phyloP scores from a whole-genome alignment of 2,888 invertebrate species.

The Caenorhabditis angaria region DNA sequence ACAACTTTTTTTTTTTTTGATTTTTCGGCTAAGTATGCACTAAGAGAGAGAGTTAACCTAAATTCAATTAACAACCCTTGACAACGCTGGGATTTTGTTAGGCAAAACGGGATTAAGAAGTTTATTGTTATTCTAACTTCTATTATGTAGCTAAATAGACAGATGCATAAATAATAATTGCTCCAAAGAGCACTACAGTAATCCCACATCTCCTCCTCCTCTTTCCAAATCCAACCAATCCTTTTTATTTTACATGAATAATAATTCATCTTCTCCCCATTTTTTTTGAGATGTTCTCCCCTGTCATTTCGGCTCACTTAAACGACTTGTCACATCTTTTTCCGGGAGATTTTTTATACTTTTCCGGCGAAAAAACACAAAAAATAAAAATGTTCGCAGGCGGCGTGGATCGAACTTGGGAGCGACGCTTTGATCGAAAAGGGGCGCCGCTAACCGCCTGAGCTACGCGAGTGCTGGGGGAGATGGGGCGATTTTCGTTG shows the following conservation, averaged over 20 bases:
- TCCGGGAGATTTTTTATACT: neutral
- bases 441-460: neutral
- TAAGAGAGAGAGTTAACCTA: no score
- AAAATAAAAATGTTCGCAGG: neutral
- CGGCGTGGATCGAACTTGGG: neutral
- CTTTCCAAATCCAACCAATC: neutral
- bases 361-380: neutral
- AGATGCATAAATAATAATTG: neutral
- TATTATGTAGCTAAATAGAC: neutral
- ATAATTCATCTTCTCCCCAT: neutral
- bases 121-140: neutral
- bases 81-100: no score
- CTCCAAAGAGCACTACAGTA: neutral
- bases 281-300: neutral
- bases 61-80: no score
- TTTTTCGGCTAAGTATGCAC: no score
- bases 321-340: slow-evolving; percentile 8
- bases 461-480: neutral
- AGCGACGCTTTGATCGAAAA: neutral
- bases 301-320: slow-evolving; percentile 7
- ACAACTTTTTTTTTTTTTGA: no score
- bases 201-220: neutral
- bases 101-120: no score
- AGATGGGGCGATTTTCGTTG: no score
- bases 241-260: neutral